A percentile compares a stretch with the other conserved stretches of the same genome.
phyloP scores from a whole-genome alignment of 2,888 invertebrate species.

The Carterocephalus palaemon region DNA sequence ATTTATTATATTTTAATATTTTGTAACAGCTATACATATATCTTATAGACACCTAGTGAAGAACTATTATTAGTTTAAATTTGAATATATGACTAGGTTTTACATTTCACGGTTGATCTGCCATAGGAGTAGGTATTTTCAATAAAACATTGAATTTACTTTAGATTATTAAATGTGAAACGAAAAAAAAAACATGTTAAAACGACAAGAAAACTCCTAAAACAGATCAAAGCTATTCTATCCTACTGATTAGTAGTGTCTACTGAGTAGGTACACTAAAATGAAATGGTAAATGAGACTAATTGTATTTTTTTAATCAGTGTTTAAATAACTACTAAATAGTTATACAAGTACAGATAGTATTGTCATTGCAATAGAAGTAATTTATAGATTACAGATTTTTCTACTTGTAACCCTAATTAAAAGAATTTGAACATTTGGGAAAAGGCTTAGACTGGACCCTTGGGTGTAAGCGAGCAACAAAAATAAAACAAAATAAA shows the following conservation, averaged over 20 bases:
- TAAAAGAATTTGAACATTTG: constrained; percentile 29
- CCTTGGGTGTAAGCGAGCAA: constrained; percentile 41
- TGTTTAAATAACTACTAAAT: constrained; percentile 4
- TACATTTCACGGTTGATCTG: constrained; percentile 8
- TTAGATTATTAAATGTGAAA: neutral
- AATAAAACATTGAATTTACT: too few relatives aligned
- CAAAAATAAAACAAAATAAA: constrained; percentile 46
- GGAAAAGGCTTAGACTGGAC: constrained; percentile 49
- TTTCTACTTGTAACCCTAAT: constrained; percentile 27
- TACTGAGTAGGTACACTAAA: constrained; percentile 1
- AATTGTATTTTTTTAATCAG: too few relatives aligned
- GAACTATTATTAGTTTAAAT: constrained; percentile 27
- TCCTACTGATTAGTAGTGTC: neutral
- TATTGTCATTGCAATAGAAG: constrained; percentile 64
- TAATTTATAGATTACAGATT: constrained; percentile 34
- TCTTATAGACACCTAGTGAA: constrained; percentile 48
- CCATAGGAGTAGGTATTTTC: constrained; percentile 6
- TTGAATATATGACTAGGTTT: constrained; percentile 36
- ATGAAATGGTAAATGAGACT: too few relatives aligned
- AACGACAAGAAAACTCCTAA: constrained; percentile 6
- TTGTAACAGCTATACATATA: constrained; percentile 50
- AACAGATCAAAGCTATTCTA: constrained; percentile 16
- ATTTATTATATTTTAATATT: constrained; percentile 35
- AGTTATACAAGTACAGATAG: constrained; percentile 29
- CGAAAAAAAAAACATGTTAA: neutral